Evolutionary conservation across 2,888 invertebrate genomes (phyloP).

Genomic region (Ethmia dodecea): DNA sequence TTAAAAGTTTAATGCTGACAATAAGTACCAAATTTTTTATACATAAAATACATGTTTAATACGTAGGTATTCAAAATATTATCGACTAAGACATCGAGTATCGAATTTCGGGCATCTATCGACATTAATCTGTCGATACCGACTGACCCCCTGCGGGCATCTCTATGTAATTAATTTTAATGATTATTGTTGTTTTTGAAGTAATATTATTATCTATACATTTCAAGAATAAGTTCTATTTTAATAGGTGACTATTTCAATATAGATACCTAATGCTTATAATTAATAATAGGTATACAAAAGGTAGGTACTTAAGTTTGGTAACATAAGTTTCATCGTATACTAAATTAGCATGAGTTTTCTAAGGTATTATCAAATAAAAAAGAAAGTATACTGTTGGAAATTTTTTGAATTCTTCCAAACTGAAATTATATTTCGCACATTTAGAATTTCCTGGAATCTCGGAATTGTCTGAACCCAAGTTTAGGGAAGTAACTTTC

Average conservation of each 20-base stretch:
- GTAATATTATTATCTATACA: not conserved
- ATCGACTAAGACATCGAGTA: not conserved
- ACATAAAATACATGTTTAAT: not conserved
- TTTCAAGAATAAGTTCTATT: not conserved
- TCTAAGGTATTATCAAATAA: not conserved
- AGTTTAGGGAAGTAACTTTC: not conserved
- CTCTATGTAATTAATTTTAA: constrained; percentile 35
- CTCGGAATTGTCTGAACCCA: not conserved
- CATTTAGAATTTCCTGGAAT: not conserved
- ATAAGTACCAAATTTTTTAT: too few relatives aligned
- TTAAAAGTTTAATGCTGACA: too few relatives aligned
- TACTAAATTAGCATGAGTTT: not conserved
- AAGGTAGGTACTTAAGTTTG: not conserved
- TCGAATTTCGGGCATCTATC: constrained; percentile 8
- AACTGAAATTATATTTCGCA: not conserved
- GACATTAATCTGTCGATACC: constrained; percentile 19
- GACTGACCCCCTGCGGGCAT: constrained; percentile 26
- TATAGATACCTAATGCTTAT: not conserved
- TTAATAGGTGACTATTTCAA: not conserved
- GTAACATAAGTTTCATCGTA: not conserved
- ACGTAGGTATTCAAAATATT: not conserved
- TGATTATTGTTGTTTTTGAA: constrained; percentile 7
- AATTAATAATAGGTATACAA: not conserved
- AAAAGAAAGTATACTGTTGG: not conserved
- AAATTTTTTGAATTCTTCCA: not conserved